phyloP scores from a whole-genome alignment of 2,113 vertebrate genomes.

The Pseudorasbora parva region DNA sequence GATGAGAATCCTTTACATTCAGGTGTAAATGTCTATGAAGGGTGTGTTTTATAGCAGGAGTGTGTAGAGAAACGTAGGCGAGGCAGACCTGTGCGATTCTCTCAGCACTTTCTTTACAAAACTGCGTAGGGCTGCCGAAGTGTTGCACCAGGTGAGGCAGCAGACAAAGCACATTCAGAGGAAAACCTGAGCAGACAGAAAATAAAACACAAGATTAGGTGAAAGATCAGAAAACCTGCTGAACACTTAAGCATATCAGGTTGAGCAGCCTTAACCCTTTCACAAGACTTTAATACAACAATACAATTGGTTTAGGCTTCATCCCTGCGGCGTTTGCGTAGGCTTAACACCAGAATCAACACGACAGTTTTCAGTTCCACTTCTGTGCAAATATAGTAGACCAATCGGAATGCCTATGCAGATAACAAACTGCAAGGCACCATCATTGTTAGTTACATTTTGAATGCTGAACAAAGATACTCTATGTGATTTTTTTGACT shows the following conservation, averaged over 20 bases:
- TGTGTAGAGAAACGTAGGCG: not conserved
- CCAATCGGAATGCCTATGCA: no score
- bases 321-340: not conserved
- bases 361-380: no score
- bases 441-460: no score
- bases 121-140: constrained; percentile 92
- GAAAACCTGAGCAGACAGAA: constrained; percentile 83
- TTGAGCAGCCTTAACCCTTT: no score
- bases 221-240: not conserved
- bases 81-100: constrained; percentile 92
- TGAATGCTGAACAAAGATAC: no score
- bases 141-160: constrained; percentile 97
- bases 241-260: no score
- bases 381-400: no score
- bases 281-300: no score
- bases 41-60: not conserved
- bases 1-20: not conserved
- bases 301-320: no score
- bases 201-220: not conserved
- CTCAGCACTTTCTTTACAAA: constrained; percentile 96
- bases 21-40: not conserved
- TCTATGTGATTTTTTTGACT: no score
- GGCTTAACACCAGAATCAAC: not conserved
- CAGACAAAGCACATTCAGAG: constrained; percentile 94
- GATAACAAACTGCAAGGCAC: no score